phyloP scores from a whole-genome alignment of 2,797 vertebrate genomes.

The Argya squamiceps region DNA sequence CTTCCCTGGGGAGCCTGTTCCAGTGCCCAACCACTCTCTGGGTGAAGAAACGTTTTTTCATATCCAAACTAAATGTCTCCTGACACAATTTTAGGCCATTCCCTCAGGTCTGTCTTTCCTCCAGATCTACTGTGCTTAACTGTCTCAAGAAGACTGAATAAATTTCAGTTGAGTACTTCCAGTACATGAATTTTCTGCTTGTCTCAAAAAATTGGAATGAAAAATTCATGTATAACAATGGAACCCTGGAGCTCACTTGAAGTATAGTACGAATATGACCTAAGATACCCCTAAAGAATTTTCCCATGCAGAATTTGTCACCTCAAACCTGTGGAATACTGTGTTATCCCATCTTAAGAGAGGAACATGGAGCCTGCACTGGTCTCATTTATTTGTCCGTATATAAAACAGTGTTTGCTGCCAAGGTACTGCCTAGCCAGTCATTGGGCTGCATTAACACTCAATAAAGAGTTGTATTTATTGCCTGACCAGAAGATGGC shows the following conservation, averaged over 20 bases:
- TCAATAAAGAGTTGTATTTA: background rate
- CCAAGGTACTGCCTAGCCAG: background rate
- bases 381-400: background rate
- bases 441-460: background rate
- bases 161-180: background rate
- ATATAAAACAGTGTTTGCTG: background rate
- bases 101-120: background rate
- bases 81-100: background rate
- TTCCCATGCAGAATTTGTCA: background rate
- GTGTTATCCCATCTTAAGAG: background rate
- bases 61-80: background rate
- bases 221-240: background rate
- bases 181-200: background rate
- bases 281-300: background rate
- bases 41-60: background rate
- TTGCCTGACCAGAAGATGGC: constrained; percentile 39
- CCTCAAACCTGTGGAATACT: background rate
- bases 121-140: background rate
- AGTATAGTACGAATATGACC: background rate
- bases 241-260: background rate
- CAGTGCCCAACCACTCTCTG: no score
- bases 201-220: background rate
- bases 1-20: background rate
- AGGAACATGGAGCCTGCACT: background rate
- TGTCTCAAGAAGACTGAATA: background rate